Percentiles rank a stretch among this genome's conserved stretches.
Conservation (phyloP, 1,140 invertebrate species). For the Drosophila virilis region DNA sequence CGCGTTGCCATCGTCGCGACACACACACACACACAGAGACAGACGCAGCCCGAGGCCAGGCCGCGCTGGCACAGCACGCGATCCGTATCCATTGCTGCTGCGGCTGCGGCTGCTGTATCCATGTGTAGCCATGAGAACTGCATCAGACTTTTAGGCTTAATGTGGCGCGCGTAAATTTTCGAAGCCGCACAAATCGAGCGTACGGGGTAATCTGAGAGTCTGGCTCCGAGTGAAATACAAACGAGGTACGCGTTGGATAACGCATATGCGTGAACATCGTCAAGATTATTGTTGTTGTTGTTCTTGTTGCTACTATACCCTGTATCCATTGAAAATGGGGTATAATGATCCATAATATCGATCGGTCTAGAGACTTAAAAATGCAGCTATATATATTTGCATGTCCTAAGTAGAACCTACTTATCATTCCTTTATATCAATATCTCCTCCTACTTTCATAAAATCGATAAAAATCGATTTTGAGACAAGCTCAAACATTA, state of each 20-base stretch:
- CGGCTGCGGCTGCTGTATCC: constrained; percentile 14
- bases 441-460: too few relatives aligned
- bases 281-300: constrained; percentile 23
- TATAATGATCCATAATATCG: neutral
- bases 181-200: constrained; percentile 33
- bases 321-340: neutral
- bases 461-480: too few relatives aligned
- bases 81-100: constrained; percentile 45
- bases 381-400: too few relatives aligned
- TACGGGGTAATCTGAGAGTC: constrained; percentile 64
- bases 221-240: constrained; percentile 71
- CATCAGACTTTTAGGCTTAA: constrained; percentile 48
- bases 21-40: constrained; percentile 23
- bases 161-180: constrained; percentile 67
- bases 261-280: constrained; percentile 61
- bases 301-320: constrained; percentile 1
- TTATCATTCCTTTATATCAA: too few relatives aligned
- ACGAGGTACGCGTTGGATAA: constrained; percentile 76
- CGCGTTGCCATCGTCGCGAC: constrained; percentile 65
- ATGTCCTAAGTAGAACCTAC: too few relatives aligned
- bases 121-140: constrained; percentile 8
- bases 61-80: constrained; percentile 61
- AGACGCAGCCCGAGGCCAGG: constrained; percentile 1
- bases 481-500: too few relatives aligned
- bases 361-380: too few relatives aligned